phyloP scores from a whole-genome alignment of 2,113 vertebrate genomes.

The Ornithorhynchus anatinus region DNA sequence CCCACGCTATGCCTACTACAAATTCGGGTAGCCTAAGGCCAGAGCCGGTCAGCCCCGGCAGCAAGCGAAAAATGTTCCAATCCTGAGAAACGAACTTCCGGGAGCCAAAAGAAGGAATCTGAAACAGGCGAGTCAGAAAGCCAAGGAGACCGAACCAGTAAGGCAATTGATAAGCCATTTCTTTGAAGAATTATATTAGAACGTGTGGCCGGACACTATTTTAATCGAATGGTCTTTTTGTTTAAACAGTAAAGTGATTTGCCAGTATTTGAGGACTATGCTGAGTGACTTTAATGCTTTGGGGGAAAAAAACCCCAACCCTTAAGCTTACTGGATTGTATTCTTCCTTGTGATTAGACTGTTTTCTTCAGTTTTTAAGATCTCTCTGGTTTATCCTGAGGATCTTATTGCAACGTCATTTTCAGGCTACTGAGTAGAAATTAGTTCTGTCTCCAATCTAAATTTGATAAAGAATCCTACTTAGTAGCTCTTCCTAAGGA shows the following conservation, averaged over 20 bases:
- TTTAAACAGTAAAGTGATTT: background rate
- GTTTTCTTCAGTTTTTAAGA: too few relatives aligned
- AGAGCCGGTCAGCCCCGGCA: conserved; percentile 27
- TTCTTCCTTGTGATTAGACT: too few relatives aligned
- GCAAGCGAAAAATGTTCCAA: background rate
- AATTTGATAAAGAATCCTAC: too few relatives aligned
- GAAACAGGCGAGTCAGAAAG: background rate
- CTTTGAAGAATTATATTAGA: background rate
- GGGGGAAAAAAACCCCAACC: too few relatives aligned
- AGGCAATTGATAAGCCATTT: background rate
- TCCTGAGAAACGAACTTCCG: background rate
- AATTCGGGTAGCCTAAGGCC: background rate
- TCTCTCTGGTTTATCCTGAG: too few relatives aligned
- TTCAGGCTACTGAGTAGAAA: too few relatives aligned
- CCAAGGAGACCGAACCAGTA: background rate
- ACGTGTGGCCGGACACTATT: background rate
- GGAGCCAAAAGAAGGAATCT: background rate
- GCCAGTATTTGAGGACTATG: background rate
- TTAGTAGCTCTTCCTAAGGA: too few relatives aligned
- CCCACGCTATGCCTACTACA: rapidly evolving
- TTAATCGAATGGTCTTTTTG: background rate
- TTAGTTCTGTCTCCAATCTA: too few relatives aligned
- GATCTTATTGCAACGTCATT: too few relatives aligned
- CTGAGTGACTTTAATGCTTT: too few relatives aligned
- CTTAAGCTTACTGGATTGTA: too few relatives aligned